phyloP scores from a whole-genome alignment of 92 coral and sea anemone genomes.

The Zoanthus solanderi region DNA sequence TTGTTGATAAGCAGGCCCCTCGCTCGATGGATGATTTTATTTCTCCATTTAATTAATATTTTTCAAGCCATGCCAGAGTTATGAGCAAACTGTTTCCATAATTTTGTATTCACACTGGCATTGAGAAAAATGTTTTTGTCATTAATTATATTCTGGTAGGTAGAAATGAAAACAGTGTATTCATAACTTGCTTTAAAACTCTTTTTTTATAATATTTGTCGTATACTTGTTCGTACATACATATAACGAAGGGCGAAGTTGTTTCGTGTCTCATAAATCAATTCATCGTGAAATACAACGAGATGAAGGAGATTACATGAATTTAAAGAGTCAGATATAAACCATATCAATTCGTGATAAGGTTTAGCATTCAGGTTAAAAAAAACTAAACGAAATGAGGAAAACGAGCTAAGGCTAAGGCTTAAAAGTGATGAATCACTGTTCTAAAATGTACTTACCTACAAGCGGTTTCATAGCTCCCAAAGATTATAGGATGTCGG shows the following conservation, averaged over 20 bases:
- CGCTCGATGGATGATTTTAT: background rate
- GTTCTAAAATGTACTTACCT: conserved; percentile 16
- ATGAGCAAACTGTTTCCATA: background rate
- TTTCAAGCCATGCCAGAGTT: background rate
- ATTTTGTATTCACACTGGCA: background rate
- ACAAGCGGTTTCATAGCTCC: conserved; percentile 44
- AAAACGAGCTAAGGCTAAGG: background rate
- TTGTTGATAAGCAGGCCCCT: background rate
- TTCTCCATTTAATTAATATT: background rate
- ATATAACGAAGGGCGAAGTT: background rate
- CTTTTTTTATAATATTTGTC: background rate
- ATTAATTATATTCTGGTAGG: background rate
- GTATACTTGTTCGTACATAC: background rate
- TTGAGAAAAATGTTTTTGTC: background rate
- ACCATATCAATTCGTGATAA: background rate
- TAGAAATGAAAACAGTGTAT: background rate
- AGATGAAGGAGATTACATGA: background rate
- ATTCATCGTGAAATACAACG: background rate
- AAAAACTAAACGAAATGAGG: background rate
- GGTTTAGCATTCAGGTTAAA: background rate
- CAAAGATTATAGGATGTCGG: background rate
- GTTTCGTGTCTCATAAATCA: background rate
- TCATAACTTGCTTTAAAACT: background rate
- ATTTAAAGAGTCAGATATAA: background rate
- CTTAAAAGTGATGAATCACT: background rate